Conservation (phyloP, 2,797 vertebrate genomes). For the Pseudomugil tenellus region DNA sequence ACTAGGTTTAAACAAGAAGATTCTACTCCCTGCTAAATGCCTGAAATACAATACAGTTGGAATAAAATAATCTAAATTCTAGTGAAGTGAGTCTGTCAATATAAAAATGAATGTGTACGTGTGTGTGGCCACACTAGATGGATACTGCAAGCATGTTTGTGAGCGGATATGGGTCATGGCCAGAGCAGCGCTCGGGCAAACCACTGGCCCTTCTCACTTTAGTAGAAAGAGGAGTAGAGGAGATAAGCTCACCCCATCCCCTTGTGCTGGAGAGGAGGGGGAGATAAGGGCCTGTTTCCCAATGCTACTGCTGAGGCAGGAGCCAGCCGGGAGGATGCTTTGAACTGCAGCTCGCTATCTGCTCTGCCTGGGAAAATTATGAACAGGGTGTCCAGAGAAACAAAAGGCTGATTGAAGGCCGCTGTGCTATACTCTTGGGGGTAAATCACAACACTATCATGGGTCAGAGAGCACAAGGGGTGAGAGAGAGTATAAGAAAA, state of each 20-base stretch:
- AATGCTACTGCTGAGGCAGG: constrained; percentile 74
- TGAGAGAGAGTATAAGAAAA: constrained; percentile 1
- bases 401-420: constrained; percentile 78
- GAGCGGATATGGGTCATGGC: constrained; percentile 81
- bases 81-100: constrained; percentile 7
- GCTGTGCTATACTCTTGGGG: constrained; percentile 58
- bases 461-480: constrained; percentile 69
- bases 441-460: constrained; percentile 69
- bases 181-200: constrained; percentile 72
- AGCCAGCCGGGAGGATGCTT: constrained; percentile 76
- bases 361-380: constrained; percentile 79
- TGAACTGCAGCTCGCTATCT: constrained; percentile 84
- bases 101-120: constrained; percentile 29
- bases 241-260: constrained; percentile 83
- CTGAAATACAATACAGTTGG: constrained; percentile 4
- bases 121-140: constrained; percentile 58
- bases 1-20: background rate
- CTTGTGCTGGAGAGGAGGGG: constrained; percentile 50
- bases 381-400: constrained; percentile 69
- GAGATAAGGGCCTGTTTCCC: constrained; percentile 76
- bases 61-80: constrained; percentile 17
- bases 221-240: constrained; percentile 75
- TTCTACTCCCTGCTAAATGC: background rate
- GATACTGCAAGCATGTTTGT: constrained; percentile 57
- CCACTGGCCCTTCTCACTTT: constrained; percentile 81